Percentiles rank a stretch among this genome's conserved stretches.
Evolutionary conservation across 2,113 vertebrate species (phyloP).

Genomic region (Lethenteron reissneri): DNA sequence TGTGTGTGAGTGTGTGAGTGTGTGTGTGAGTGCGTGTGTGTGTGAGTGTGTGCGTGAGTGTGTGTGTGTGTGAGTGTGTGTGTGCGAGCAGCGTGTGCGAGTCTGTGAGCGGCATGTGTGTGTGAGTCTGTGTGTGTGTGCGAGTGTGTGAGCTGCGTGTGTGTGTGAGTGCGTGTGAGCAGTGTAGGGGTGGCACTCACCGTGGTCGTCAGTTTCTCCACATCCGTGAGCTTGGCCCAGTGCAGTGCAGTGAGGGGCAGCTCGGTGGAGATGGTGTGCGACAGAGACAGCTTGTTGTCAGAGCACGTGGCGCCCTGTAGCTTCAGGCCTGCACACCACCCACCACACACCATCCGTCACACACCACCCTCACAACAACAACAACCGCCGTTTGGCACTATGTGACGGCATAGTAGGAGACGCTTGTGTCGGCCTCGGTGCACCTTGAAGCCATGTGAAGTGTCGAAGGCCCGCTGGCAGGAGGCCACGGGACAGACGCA

Average conservation of each 20-base stretch:
- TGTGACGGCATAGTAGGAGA: too few species aligned
- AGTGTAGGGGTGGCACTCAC: conserved; percentile 23
- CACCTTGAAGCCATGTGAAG: too few species aligned
- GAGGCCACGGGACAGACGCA: too few species aligned
- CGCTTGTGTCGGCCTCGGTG: too few species aligned
- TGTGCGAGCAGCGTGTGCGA: background rate
- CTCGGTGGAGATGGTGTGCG: conserved; percentile 63
- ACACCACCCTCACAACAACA: too few species aligned
- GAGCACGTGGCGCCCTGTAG: conserved; percentile 70
- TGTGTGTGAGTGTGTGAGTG: too few species aligned
- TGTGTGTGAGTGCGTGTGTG: too few species aligned
- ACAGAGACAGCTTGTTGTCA: conserved; percentile 86
- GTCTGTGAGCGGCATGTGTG: background rate
- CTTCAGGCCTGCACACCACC: conserved; percentile 35
- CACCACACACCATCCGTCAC: background rate
- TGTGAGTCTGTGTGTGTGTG: background rate
- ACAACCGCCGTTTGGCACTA: too few species aligned
- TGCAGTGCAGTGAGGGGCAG: conserved; percentile 78
- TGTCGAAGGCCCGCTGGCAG: too few species aligned
- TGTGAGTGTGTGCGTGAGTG: too few species aligned
- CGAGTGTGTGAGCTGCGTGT: background rate
- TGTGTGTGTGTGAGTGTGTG: too few species aligned
- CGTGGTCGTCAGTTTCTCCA: conserved; percentile 57
- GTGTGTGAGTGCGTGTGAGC: background rate
- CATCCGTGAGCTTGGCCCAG: conserved; percentile 58